These are phyloP conservation scores for Steinernema hermaphroditum DNA, from an alignment of 2,888 invertebrate genomes.

Conservation along the genomic window DNA sequence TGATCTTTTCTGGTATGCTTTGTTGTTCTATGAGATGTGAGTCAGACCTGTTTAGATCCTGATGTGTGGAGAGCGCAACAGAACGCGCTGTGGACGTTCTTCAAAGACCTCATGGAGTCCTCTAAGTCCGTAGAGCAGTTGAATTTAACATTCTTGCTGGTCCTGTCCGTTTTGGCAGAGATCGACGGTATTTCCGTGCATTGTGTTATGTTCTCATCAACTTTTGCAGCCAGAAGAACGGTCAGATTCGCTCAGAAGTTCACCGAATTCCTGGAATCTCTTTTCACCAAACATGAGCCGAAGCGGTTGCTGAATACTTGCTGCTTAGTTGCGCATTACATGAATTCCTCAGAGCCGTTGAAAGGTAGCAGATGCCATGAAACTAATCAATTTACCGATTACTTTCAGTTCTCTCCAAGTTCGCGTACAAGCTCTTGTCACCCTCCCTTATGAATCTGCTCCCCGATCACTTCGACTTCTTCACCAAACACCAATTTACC, in stretches of 20 bases:
- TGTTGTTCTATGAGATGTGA: not conserved
- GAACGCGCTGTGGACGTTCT: not conserved
- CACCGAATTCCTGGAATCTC: not conserved
- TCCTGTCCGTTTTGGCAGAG: not conserved
- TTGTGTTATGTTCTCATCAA: not conserved
- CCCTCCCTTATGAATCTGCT: not conserved
- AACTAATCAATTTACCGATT: too few species aligned
- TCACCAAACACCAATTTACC: not conserved
- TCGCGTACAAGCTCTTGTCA: not conserved
- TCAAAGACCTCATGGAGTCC: slow-evolving; percentile 2
- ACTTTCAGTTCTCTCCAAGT: not conserved
- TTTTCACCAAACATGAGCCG: not conserved
- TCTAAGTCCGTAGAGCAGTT: not conserved
- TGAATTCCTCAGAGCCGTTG: not conserved
- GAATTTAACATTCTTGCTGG: not conserved
- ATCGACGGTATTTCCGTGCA: not conserved
- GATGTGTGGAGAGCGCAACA: not conserved
- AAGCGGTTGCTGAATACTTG: not conserved
- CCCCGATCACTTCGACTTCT: not conserved
- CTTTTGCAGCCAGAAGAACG: not conserved
- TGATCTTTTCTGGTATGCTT: not conserved
- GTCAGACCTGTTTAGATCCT: not conserved
- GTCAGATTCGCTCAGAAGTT: not conserved
- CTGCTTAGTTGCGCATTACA: not conserved
- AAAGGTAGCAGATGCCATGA: too few species aligned